Evolutionary conservation across 2,888 invertebrate species (phyloP), one percentile per base, ranked within the genome.

Genomic region (Chouioia cunea): DNA sequence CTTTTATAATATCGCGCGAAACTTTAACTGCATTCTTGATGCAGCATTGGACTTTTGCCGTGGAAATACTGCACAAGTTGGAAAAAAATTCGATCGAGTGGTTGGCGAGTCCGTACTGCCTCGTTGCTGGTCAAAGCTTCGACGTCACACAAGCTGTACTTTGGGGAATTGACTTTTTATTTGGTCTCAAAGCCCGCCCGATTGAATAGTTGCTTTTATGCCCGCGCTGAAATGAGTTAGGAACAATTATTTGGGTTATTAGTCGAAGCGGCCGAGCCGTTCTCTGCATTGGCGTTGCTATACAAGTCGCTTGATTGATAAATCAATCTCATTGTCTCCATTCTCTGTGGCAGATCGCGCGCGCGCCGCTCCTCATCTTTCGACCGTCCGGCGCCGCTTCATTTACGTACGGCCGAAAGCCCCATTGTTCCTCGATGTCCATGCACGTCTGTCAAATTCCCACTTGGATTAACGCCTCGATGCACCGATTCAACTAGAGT

Each of bases 181-280:
- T 10, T 12, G 4, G 27, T 27, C 27, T 4, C 27, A 4, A 10
- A 10, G 4, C 6, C 36, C 6, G 36, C 6, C n/a, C 36, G 36
- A 36, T 36, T 12, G 36, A 36, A 12, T 12, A 6, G 58, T n/a
- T 22, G 56, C 75, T 75, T 77, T 78, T 77, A 70, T 78, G 75
- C 73, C 36, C 20, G 20, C n/a, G 57, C n/a, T n/a, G n/a, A n/a
- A n/a, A n/a, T n/a, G 68, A 48, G 54, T 54, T 52, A 52, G 66
- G 74, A 76, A 75, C 77, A 75, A 78, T 79, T 78, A 74, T 76
- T 76, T 76, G 69, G 71, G 78, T 78, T 76, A 76, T 69, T 73
- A 67, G 64, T 68, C 36, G 52, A 70, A 69, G 59, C 65, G 60
- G 56, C 52, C 65, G 65, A n/a, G n/a, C n/a, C 65, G 63, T 52